Base-by-base conservation (phyloP, 1,140 invertebrate genomes). In the Brachionus paranguensis region DNA sequence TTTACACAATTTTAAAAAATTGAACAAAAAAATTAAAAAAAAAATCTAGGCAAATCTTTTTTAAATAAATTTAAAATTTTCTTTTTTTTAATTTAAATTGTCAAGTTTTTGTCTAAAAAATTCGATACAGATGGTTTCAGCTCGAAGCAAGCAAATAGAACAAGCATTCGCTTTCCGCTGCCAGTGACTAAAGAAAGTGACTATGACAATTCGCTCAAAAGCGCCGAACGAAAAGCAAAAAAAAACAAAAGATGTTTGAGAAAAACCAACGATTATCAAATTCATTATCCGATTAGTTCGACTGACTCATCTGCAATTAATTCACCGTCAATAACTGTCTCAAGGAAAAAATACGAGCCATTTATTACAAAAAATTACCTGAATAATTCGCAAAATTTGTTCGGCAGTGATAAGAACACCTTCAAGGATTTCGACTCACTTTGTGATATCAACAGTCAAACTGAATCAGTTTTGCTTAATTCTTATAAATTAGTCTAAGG, bases 241-340 rank as follows among this genome's bases (percentile, higher is more conserved):
- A 47, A 50, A 50, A 37, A 27, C 14, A 76, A 76, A 24, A 76
- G 27, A 76, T 24, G 20, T 4, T 27, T 76, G 6, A 76, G 33
- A 76, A 76, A 76, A 29, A 50, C 24, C 17, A 76, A 76, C 12
- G 27, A 76, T 14, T 76, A 76, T 50, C 14, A 50, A 14, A 76
- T 76, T 37, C 72, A 76, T 50, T 76, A 50, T 50, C 72, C 72
- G 20, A 50, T 76, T 50, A 76, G 72, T 50, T 76, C 72, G 11
- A 76, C 68, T 20, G 68, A 72, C 17, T 72, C 68, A 43, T 72
- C 68, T 7, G 68, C 37, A 20, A 41, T 72, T 17, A 72, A 72
- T 72, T 72, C 68, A 12, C 68, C 68, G 4, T 14, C 37, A 4
- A 20, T 72, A 43, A 43, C 17, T 20, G 33, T 10, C n/a, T 41